Base-by-base conservation (phyloP, 35 echinoderm and acorn worm genomes). In the Heliocidaris erythrogramma region DNA sequence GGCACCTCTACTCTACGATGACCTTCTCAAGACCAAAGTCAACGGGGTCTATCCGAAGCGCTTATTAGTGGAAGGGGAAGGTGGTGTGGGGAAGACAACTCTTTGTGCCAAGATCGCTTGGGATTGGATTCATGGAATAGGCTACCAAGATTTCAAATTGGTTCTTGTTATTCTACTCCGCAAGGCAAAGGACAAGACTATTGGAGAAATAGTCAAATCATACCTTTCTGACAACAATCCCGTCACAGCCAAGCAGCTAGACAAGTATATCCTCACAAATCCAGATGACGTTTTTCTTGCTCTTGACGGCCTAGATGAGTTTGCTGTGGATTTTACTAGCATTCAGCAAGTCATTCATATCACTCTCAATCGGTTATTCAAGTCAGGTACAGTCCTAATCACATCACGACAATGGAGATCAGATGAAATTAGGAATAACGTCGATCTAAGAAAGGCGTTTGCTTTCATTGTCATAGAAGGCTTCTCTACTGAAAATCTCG, bases 61-160 rank as follows among this genome's bases (percentile, higher is more conserved):
- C 47, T 29, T 93, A 29, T 53, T 93, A 30, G 49, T 93, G 35
- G 92, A 93, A 53, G 92, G 92, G 8, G 92, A 93, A 48, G 92
- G 35, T 9, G 92, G 92, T 2, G 52, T 93, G 27, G 92, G 92
- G 32, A 93, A 93, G 49, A 93, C 92, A 47, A 93, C 92, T 13
- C 30, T 93, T 24, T 93, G 92, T 5, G 14, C 30, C 29, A 93
- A 93, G 47, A 27, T 93, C 24, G 92, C 92, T 9, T 93, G 52
- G 35, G 92, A 93, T 53, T 93, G 92, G 92, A 93, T 30, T 5
- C 42, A 42, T 9, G 48, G 92, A 42, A 93, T n/a, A 30, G 8
- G 8, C n/a, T 53, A 49, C 92, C 69, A 84, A 29, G 69, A 84
- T 84, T 29, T 84, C n/a, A 29, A 84, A 16, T 2, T 84, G 69